Evolutionary conservation across 2,113 vertebrate species (phyloP).

Genomic region (Python bivittatus): DNA sequence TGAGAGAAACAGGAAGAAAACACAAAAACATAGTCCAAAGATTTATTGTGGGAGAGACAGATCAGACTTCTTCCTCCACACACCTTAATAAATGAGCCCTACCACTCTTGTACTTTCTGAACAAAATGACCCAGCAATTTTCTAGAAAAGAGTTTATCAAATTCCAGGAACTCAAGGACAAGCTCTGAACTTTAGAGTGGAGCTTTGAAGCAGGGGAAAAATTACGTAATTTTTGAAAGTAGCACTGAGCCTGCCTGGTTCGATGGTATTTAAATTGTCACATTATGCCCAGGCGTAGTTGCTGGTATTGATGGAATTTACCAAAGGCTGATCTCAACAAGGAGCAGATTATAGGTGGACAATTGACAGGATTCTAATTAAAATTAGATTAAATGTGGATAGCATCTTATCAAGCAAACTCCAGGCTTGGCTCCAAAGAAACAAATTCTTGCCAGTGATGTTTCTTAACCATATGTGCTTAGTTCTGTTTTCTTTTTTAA

Average conservation of each 20-base stretch:
- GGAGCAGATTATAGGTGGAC: background rate
- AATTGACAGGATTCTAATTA: conserved; percentile 1
- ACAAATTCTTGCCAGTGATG: background rate
- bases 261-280: too few relatives aligned
- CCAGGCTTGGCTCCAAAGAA: background rate
- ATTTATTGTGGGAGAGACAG: background rate
- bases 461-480: background rate
- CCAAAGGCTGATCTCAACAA: background rate
- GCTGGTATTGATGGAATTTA: background rate
- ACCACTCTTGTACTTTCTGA: background rate
- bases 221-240: background rate
- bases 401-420: background rate
- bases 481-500: background rate
- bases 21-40: background rate
- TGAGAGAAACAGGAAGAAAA: background rate
- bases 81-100: background rate
- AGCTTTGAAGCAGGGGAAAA: background rate
- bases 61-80: background rate
- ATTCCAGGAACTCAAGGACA: background rate
- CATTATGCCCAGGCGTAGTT: too few relatives aligned
- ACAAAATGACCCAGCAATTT: background rate
- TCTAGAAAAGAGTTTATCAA: background rate
- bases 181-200: background rate
- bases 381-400: background rate
- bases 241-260: background rate